Evolutionary conservation across 2,797 vertebrate species (phyloP).

Genomic region (Premnoplex brunnescens): DNA sequence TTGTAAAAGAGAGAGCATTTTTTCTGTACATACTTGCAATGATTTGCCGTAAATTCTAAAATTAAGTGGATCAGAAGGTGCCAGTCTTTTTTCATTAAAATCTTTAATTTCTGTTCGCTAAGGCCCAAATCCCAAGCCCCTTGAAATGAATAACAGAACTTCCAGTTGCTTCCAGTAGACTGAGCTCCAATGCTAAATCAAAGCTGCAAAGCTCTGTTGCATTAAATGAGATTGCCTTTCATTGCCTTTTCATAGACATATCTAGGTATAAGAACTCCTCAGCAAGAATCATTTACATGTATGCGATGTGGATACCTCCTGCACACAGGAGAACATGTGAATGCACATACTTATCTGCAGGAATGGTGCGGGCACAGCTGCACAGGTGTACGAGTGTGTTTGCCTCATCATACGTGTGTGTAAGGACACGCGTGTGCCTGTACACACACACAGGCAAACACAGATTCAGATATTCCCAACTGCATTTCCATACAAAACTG

Average conservation of each 20-base stretch:
- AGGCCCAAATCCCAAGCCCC: background rate
- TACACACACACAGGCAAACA: background rate
- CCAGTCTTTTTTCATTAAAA: background rate
- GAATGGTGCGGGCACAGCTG: background rate
- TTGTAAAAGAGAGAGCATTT: background rate
- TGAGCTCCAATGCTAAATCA: background rate
- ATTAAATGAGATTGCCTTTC: background rate
- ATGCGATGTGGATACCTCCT: background rate
- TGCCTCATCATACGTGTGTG: background rate
- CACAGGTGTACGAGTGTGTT: background rate
- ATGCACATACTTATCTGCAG: background rate
- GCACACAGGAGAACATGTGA: background rate
- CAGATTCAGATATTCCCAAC: background rate
- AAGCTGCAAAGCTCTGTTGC: background rate
- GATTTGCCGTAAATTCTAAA: background rate
- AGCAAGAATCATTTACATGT: background rate
- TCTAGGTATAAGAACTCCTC: background rate
- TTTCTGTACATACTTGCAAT: background rate
- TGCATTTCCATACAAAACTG: background rate
- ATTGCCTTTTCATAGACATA: background rate
- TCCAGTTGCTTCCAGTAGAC: background rate
- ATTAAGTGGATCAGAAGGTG: background rate
- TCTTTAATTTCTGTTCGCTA: background rate
- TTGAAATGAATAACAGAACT: background rate
- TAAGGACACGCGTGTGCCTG: accelerated